Percentiles rank a stretch among this genome's conserved stretches.
Evolutionary conservation across 2,113 vertebrate species (phyloP).

Genomic region (Toxotes jaculatrix): DNA sequence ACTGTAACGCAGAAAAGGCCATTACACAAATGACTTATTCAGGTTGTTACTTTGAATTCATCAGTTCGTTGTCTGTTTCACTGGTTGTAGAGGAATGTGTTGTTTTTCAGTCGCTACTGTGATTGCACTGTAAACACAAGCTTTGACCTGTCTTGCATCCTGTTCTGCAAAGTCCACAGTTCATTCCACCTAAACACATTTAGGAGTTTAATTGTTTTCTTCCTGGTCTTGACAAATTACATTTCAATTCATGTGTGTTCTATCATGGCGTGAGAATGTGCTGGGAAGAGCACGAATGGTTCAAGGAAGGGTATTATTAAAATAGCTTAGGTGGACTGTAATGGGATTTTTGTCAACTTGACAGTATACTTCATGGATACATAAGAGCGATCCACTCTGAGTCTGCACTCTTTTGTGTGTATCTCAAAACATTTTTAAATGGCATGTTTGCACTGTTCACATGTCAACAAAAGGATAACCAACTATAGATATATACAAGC

Average conservation of each 20-base stretch:
- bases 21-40: not conserved
- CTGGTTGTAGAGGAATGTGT: not conserved
- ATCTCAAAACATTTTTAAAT: slow-evolving; percentile 9
- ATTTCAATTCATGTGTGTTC: not conserved
- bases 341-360: slow-evolving; percentile 10
- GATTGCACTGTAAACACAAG: not conserved
- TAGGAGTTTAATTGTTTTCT: not conserved
- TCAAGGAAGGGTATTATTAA: slow-evolving; percentile 39
- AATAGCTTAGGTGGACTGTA: slow-evolving; percentile 43
- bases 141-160: not conserved
- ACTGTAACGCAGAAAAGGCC: too few species aligned
- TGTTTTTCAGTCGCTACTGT: not conserved
- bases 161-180: not conserved
- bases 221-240: not conserved
- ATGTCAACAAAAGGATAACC: slow-evolving; percentile 8
- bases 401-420: slow-evolving; percentile 5
- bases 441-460: slow-evolving; percentile 27
- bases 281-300: not conserved
- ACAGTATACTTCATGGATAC: not conserved
- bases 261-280: slow-evolving; percentile 36
- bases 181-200: not conserved
- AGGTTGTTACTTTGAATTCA: not conserved
- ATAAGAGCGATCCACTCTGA: not conserved
- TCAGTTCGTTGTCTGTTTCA: not conserved
- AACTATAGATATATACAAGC: slow-evolving; percentile 4